Base-by-base conservation (phyloP, 30 jellyfish, hydroid and myxozoan genomes). In the Morbakka virulenta region DNA sequence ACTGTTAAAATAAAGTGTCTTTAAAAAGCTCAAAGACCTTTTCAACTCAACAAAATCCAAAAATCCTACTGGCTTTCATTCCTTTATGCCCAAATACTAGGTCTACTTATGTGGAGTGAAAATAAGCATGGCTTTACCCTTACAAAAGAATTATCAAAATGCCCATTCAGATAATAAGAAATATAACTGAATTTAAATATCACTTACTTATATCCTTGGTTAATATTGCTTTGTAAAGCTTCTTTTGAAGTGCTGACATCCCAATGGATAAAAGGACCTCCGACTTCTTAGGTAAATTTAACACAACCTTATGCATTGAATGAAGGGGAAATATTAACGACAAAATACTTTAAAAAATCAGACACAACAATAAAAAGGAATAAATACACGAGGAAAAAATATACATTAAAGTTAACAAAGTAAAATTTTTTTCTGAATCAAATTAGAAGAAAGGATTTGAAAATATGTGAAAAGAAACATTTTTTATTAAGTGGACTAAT, bases 201-300 rank as follows among this genome's bases (percentile, higher is more conserved):
- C n/a, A 1, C 89, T 29, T 72, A 92, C 99, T 95, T 47, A 80
- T 63, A 29, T 92, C 99, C 62, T 85, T 85, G 12, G 91, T 72
- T 23, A 92, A 74, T 25, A 92, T 71, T 0, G 96, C 95, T 65
- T 81, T 85, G 79, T 92, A 92, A 26, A 92, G 72, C 36, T 86
- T 67, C 82, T 86, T 85, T 77, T 92, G 99, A 24, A 68, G 32
- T 11, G 64, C 3, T 3, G 99, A 79, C 90, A 92, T 85, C 29
- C 90, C 94, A 50, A 89, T 76, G 77, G 80, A 76, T 52, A 92
- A 64, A 11, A 92, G 28, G 3, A 92, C 99, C 89, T 92, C 53
- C 32, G 90, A 77, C 28, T 64, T 74, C 6, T 63, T 63, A 30
- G 95, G 94, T 22, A 74, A 50, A 53, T 75, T 73, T 13, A 36